Percentiles rank a stretch among this genome's conserved stretches.
Evolutionary conservation across 2,797 vertebrate genomes (phyloP).

Genomic region (Platalea minor): DNA sequence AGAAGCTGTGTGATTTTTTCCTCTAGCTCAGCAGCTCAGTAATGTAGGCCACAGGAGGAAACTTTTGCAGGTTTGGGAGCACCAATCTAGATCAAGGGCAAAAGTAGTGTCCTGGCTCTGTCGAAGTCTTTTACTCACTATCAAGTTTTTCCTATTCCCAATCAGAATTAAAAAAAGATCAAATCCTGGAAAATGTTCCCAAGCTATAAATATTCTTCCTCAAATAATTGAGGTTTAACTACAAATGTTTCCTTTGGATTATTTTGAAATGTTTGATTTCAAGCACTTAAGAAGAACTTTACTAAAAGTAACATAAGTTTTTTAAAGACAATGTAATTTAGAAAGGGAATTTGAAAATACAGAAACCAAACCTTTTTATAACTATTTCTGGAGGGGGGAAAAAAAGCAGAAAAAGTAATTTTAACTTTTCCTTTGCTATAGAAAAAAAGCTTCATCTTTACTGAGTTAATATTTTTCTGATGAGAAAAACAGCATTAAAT

Average conservation of each 20-base stretch:
- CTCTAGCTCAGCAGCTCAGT: neutral
- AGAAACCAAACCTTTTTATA: neutral
- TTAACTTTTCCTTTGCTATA: neutral
- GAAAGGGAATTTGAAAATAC: neutral
- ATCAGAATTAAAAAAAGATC: neutral
- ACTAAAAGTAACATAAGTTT: neutral
- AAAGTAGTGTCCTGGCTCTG: neutral
- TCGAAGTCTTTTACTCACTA: neutral
- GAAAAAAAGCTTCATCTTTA: neutral
- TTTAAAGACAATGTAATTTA: neutral
- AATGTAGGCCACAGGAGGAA: neutral
- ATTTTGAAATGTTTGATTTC: neutral
- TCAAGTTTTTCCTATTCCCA: neutral
- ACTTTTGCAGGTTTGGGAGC: neutral
- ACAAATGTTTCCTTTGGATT: neutral
- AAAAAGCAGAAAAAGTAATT: neutral
- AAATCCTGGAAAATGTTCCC: neutral
- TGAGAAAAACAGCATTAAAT: neutral
- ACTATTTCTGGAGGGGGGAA: neutral
- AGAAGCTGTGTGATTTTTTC: neutral
- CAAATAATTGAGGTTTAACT: neutral
- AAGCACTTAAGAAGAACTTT: neutral
- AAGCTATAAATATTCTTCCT: neutral
- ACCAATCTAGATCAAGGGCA: neutral
- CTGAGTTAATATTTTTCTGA: neutral